Conservation (phyloP, 2,797 vertebrate genomes). For the Brachyalestes nurse region DNA sequence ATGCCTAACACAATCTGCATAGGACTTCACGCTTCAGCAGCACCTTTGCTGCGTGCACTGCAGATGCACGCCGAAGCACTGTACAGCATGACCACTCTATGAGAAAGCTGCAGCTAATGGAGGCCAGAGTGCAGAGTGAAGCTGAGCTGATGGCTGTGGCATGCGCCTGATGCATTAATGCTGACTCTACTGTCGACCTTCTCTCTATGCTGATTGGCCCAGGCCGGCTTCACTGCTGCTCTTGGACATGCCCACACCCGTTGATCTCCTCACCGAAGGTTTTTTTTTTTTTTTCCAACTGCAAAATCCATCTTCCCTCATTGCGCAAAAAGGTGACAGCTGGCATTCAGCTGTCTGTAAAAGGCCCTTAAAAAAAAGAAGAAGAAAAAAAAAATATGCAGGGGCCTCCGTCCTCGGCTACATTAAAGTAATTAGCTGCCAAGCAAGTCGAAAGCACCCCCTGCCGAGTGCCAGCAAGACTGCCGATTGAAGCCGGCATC, state of each 20-base stretch:
- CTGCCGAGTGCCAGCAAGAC: conserved; percentile 89
- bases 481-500: conserved; percentile 90
- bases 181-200: conserved; percentile 72
- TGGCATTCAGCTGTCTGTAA: conserved; percentile 93
- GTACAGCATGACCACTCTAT: conserved; percentile 1
- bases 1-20: conserved; percentile 27
- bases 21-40: conserved; percentile 29
- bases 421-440: conserved; percentile 99
- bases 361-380: conserved; percentile 85
- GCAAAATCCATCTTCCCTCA: conserved; percentile 81
- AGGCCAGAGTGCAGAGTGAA: conserved; percentile 43
- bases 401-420: conserved; percentile 86
- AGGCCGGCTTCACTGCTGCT: conserved; percentile 65
- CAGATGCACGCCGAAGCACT: background rate
- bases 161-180: conserved; percentile 55
- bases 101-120: conserved; percentile 4
- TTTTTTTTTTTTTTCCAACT: conserved; percentile 65
- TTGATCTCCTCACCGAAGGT: conserved; percentile 73
- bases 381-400: conserved; percentile 66
- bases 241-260: conserved; percentile 67
- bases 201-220: conserved; percentile 68
- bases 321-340: conserved; percentile 88
- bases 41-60: conserved; percentile 60
- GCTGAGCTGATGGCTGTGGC: conserved; percentile 55
- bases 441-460: conserved; percentile 91